A percentile compares a stretch with the other conserved stretches of the same genome.
phyloP scores from a whole-genome alignment of 2,113 vertebrate species.

The Promerops cafer region DNA sequence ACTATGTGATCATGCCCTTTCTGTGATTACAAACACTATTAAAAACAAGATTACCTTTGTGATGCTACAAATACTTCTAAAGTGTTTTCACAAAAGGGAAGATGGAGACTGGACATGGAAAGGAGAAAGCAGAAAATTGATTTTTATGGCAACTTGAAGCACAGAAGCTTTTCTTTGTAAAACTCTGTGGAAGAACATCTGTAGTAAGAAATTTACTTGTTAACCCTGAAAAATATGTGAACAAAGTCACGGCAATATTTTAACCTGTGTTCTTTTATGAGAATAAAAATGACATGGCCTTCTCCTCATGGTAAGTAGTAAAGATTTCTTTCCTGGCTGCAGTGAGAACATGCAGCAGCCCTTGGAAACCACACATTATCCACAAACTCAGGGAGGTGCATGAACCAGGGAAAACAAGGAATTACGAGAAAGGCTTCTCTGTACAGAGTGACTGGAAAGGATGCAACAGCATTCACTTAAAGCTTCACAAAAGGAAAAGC shows the following conservation, averaged over 20 bases:
- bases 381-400: not conserved
- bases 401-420: not conserved
- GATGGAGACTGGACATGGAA: not conserved
- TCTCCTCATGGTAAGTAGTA: not conserved
- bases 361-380: not conserved
- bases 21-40: not conserved
- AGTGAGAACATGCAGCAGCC: not conserved
- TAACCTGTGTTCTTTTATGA: not conserved
- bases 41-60: not conserved
- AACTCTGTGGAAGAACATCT: not conserved
- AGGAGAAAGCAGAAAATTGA: not conserved
- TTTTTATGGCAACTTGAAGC: not conserved
- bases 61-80: not conserved
- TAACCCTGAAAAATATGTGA: not conserved
- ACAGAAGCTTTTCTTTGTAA: not conserved
- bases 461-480: not conserved
- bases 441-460: not conserved
- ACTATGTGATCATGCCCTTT: not conserved
- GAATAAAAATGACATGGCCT: not conserved
- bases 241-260: not conserved
- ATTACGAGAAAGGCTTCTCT: not conserved
- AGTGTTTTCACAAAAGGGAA: not conserved
- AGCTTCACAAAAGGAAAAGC: not conserved
- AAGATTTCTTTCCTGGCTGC: not conserved
- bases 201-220: not conserved